These are phyloP conservation scores for Limnephilus rhombicus DNA, from an alignment of 2,888 invertebrate species.

Conservation along the genomic window DNA sequence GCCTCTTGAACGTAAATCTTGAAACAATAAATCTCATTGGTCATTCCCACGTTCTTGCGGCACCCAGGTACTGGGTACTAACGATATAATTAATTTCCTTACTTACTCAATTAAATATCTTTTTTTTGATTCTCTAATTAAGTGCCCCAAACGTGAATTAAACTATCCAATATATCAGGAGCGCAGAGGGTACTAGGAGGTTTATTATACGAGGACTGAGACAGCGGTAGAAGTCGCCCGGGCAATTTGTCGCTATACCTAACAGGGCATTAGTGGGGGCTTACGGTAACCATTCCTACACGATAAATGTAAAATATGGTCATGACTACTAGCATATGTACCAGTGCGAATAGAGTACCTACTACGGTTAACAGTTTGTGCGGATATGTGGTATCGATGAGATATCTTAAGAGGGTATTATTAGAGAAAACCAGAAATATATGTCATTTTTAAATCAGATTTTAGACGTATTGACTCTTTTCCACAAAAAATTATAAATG, in stretches of 20 bases:
- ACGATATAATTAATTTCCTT: not conserved
- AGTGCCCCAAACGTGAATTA: not conserved
- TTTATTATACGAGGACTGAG: not conserved
- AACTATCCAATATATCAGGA: slow-evolving; percentile 33
- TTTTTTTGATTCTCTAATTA: not conserved
- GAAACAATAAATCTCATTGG: not conserved
- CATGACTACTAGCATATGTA: slow-evolving; percentile 30
- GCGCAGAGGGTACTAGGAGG: not conserved
- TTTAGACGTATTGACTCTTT: no score
- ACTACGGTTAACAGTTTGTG: not conserved
- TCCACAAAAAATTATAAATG: no score
- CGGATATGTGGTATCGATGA: slow-evolving; percentile 18
- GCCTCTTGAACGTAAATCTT: not conserved
- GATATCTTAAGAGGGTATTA: no score
- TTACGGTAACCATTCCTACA: slow-evolving; percentile 64
- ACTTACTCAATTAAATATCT: not conserved
- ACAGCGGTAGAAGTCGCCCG: slow-evolving; percentile 50
- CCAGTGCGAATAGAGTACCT: not conserved
- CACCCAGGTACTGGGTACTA: not conserved
- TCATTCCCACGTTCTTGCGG: not conserved
- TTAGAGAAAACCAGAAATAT: no score
- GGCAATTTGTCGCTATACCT: slow-evolving; percentile 61
- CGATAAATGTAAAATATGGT: slow-evolving; percentile 63
- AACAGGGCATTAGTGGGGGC: slow-evolving; percentile 58
- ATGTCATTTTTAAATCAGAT: no score